Evolutionary conservation across 1,140 invertebrate genomes (phyloP).

Genomic region (Drosophila ficusphila): DNA sequence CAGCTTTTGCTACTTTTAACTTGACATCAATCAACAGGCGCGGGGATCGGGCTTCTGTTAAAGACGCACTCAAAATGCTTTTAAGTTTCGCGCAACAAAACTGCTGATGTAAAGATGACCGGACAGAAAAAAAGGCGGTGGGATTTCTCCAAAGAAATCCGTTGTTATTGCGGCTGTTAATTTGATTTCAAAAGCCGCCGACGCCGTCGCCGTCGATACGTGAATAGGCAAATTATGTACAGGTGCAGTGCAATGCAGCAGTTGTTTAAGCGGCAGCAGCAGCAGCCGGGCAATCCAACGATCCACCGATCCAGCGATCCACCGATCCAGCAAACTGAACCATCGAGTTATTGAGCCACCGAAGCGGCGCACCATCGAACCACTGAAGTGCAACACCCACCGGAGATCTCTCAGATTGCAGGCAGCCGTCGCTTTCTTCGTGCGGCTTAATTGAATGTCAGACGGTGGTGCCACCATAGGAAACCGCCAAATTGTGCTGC

Average conservation of each 20-base stretch:
- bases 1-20: conserved; percentile 69
- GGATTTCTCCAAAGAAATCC: conserved; percentile 42
- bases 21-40: conserved; percentile 66
- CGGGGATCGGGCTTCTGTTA: conserved; percentile 55
- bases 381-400: conserved; percentile 64
- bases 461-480: conserved; percentile 25
- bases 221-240: conserved; percentile 76
- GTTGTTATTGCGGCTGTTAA: conserved; percentile 55
- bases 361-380: conserved; percentile 19
- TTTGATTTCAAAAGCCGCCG: conserved; percentile 72
- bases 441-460: conserved; percentile 70
- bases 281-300: no score
- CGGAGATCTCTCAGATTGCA: conserved; percentile 59
- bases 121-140: conserved; percentile 63
- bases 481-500: neutral
- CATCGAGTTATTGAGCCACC: conserved; percentile 12
- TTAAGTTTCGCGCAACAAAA: conserved; percentile 65
- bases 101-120: conserved; percentile 75
- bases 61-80: conserved; percentile 77
- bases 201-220: conserved; percentile 44
- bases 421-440: conserved; percentile 48
- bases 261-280: no score
- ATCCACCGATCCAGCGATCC: conserved; percentile 9
- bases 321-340: conserved; percentile 1
- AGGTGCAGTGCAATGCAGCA: conserved; percentile 37